A percentile compares a stretch with the other conserved stretches of the same genome.
Evolutionary conservation across 2,888 invertebrate genomes (phyloP).

Genomic region (Callimorpha dominula): DNA sequence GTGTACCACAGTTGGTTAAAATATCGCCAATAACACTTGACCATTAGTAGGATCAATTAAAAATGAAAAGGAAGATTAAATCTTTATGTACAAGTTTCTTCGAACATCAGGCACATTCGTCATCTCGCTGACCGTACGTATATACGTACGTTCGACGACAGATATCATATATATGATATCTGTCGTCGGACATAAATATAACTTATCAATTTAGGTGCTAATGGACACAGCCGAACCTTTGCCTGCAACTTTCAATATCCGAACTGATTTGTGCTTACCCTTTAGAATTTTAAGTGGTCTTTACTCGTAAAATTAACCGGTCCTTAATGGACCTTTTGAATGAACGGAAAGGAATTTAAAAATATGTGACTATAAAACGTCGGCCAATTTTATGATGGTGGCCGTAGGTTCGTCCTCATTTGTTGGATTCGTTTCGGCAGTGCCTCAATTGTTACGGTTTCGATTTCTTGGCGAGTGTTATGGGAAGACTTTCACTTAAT

Average conservation of each 20-base stretch:
- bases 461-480: slow-evolving; percentile 39
- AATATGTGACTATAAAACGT: slow-evolving; percentile 59
- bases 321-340: slow-evolving; percentile 67
- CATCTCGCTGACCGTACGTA: slow-evolving; percentile 59
- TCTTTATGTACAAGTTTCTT: background rate
- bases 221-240: slow-evolving; percentile 67
- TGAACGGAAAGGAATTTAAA: slow-evolving; percentile 70
- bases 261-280: slow-evolving; percentile 73
- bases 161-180: slow-evolving; percentile 50
- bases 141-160: no score
- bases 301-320: slow-evolving; percentile 73
- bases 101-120: slow-evolving; percentile 49
- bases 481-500: slow-evolving; percentile 46
- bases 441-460: slow-evolving; percentile 43
- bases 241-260: slow-evolving; percentile 76
- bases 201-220: slow-evolving; percentile 74
- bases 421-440: slow-evolving; percentile 34
- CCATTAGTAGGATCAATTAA: no score
- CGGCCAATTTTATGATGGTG: slow-evolving; percentile 59
- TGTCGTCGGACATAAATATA: slow-evolving; percentile 53
- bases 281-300: slow-evolving; percentile 70
- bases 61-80: background rate
- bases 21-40: background rate
- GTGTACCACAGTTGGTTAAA: background rate
- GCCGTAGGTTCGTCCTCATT: slow-evolving; percentile 37